These are phyloP conservation scores for Hippocampus abdominalis DNA, from an alignment of 2,113 vertebrate genomes.

Conservation along the genomic window DNA sequence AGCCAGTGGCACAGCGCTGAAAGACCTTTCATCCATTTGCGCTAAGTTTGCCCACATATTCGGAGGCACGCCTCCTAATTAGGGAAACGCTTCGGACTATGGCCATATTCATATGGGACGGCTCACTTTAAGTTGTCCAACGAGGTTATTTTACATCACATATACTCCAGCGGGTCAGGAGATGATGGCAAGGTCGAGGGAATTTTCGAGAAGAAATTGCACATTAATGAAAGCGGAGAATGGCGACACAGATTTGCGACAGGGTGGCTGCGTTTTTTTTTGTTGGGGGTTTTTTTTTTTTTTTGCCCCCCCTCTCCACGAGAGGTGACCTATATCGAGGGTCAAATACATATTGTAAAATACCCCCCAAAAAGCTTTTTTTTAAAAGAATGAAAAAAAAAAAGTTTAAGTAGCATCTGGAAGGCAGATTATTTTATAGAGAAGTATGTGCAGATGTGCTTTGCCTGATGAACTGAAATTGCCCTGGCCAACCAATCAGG, in stretches of 20 bases:
- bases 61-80: conserved; percentile 75
- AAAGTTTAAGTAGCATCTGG: no score
- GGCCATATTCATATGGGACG: conserved; percentile 74
- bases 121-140: conserved; percentile 74
- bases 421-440: no score
- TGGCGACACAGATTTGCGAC: conserved; percentile 45
- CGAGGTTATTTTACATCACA: conserved; percentile 65
- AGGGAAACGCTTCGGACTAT: conserved; percentile 70
- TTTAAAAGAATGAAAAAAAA: no score
- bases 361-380: not conserved
- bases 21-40: conserved; percentile 78
- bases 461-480: no score
- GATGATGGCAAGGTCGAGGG: conserved; percentile 67
- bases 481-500: no score
- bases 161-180: conserved; percentile 66
- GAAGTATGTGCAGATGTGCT: no score
- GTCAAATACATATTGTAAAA: conserved; percentile 9
- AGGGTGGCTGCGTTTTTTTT: conserved; percentile 61
- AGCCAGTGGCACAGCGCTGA: conserved; percentile 64
- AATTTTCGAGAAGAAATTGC: conserved; percentile 71
- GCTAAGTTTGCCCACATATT: conserved; percentile 76
- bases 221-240: conserved; percentile 69
- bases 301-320: conserved; percentile 17
- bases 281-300: no score
- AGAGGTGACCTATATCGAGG: conserved; percentile 21